A percentile compares a stretch with the other conserved stretches of the same genome.
These are phyloP conservation scores for Drosophila gunungcola DNA, from an alignment of 1,140 invertebrate genomes.

Conservation along the genomic window DNA sequence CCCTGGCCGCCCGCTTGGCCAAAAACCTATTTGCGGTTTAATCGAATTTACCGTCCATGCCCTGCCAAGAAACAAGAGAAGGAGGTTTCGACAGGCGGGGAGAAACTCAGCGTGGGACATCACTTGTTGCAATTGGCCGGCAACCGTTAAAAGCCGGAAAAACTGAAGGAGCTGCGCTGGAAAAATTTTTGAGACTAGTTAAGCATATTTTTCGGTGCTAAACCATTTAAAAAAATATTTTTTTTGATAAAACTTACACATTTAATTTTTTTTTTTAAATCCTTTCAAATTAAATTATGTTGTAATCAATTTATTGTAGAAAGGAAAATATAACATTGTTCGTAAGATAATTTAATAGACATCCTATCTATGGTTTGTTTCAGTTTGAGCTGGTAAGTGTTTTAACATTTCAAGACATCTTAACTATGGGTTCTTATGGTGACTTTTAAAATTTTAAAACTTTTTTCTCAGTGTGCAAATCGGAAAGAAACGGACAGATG, in stretches of 20 bases:
- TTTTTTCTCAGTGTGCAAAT: constrained; percentile 6
- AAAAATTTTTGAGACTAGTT: neutral
- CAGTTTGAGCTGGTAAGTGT: too few species aligned
- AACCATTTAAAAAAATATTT: neutral
- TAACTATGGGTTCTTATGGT: too few species aligned
- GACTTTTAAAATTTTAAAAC: too few species aligned
- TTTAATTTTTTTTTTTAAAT: too few species aligned
- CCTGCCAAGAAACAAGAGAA: constrained; percentile 49
- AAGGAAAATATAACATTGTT: neutral
- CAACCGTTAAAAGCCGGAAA: constrained; percentile 44
- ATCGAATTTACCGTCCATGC: constrained; percentile 79
- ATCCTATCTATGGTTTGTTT: too few species aligned
- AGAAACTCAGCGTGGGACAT: constrained; percentile 52
- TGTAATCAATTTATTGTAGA: neutral
- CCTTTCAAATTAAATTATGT: too few species aligned
- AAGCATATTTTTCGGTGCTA: too few species aligned
- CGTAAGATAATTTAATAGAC: too few species aligned
- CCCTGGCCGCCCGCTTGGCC: constrained; percentile 51
- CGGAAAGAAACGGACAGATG: constrained; percentile 26
- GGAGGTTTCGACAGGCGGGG: constrained; percentile 1
- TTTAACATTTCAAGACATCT: too few species aligned
- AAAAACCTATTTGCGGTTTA: constrained; percentile 80
- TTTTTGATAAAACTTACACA: too few species aligned
- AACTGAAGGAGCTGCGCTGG: constrained; percentile 26
- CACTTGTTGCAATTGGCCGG: constrained; percentile 66